These are phyloP conservation scores for Chaetops frenatus DNA, from an alignment of 2,113 vertebrate species.

Conservation along the genomic window DNA sequence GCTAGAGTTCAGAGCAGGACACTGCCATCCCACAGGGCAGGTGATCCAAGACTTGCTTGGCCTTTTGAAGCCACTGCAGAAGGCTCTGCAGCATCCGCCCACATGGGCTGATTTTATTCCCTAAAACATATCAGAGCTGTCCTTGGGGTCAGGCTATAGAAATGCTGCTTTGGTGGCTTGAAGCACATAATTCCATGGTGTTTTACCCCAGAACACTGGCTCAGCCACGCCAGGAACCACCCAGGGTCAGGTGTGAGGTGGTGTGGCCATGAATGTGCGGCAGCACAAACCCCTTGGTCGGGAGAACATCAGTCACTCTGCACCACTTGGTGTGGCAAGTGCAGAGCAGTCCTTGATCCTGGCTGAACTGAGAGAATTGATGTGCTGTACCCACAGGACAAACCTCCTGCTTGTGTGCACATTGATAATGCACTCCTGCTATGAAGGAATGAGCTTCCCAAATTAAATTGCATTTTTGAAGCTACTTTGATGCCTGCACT, in stretches of 20 bases:
- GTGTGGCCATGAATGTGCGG: not conserved
- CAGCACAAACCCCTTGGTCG: accelerated
- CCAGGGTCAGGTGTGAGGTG: not conserved
- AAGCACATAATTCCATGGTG: not conserved
- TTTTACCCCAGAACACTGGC: not conserved
- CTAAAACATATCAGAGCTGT: not conserved
- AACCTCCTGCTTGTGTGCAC: not conserved
- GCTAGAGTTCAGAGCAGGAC: not conserved
- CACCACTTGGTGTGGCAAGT: not conserved
- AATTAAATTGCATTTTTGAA: not conserved
- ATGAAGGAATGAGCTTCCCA: not conserved
- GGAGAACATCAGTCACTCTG: not conserved
- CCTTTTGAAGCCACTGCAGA: not conserved
- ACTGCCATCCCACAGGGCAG: not conserved
- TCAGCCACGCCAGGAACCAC: not conserved
- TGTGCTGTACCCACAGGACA: not conserved
- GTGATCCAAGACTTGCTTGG: not conserved
- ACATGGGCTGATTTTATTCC: not conserved
- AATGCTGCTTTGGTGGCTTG: not conserved
- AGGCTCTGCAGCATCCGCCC: not conserved
- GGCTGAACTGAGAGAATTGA: not conserved
- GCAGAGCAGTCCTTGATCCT: constrained; percentile 4
- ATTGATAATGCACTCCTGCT: not conserved
- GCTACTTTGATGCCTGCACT: not conserved
- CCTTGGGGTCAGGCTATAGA: not conserved